Percentiles rank a stretch among this genome's conserved stretches.
These are phyloP conservation scores for Monochamus alternatus DNA, from an alignment of 2,888 invertebrate genomes.

Conservation along the genomic window DNA sequence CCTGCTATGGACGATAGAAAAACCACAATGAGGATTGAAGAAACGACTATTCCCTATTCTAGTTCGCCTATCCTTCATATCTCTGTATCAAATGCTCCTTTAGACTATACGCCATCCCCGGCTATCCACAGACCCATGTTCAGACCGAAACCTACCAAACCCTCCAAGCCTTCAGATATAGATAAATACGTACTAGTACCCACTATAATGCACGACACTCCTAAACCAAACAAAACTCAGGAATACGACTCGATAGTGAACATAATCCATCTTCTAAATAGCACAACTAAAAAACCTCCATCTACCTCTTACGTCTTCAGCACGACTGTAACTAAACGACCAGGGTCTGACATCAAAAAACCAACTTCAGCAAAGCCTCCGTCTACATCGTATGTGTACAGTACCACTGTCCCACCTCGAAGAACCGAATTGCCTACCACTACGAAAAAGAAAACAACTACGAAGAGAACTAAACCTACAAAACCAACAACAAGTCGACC, in stretches of 20 bases:
- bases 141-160: slow-evolving; percentile 58
- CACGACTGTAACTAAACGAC: slow-evolving; percentile 60
- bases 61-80: slow-evolving; percentile 64
- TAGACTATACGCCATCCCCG: slow-evolving; percentile 63
- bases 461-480: slow-evolving; percentile 45
- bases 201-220: slow-evolving; percentile 70
- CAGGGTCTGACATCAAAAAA: slow-evolving; percentile 4
- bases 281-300: slow-evolving; percentile 67
- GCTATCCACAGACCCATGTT: slow-evolving; percentile 73
- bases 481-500: slow-evolving; percentile 45
- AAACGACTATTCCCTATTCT: slow-evolving; percentile 59
- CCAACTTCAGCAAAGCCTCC: slow-evolving; percentile 64
- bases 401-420: slow-evolving; percentile 67
- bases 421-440: slow-evolving; percentile 54
- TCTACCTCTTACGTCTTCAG: slow-evolving; percentile 71
- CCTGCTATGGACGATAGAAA: slow-evolving; percentile 59
- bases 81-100: slow-evolving; percentile 66
- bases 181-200: slow-evolving; percentile 76
- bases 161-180: slow-evolving; percentile 62
- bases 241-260: slow-evolving; percentile 75
- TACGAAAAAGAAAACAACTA: slow-evolving; percentile 70
- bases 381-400: slow-evolving; percentile 71
- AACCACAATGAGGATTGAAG: slow-evolving; percentile 60
- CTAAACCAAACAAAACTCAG: slow-evolving; percentile 66
- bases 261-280: slow-evolving; percentile 79